These are phyloP conservation scores for Plestiodon gilberti DNA, from an alignment of 2,113 vertebrate genomes.

Conservation along the genomic window DNA sequence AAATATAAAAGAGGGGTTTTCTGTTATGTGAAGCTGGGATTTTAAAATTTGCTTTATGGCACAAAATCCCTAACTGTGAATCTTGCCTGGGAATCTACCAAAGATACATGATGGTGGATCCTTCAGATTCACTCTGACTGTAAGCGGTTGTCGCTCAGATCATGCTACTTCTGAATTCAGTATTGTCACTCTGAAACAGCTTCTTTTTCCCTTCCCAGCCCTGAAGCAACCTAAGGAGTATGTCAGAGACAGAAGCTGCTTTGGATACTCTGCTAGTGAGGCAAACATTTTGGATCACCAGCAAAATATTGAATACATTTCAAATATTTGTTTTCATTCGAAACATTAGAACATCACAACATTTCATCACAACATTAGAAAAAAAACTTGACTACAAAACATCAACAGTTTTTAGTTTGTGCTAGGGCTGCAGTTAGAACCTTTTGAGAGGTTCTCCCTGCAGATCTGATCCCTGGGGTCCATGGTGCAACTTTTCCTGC, in stretches of 20 bases:
- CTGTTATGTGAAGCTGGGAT: too few relatives aligned
- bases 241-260: not conserved
- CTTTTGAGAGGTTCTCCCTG: not conserved
- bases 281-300: not conserved
- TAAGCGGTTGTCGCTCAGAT: not conserved
- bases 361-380: not conserved
- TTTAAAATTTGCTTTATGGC: not conserved
- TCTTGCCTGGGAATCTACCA: not conserved
- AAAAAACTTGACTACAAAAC: not conserved
- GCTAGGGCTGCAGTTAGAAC: not conserved
- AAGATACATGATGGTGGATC: not conserved
- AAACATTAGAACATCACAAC: too few relatives aligned
- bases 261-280: not conserved
- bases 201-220: not conserved
- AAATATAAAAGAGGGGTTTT: too few relatives aligned
- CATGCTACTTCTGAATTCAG: not conserved
- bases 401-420: not conserved
- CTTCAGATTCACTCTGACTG: too few relatives aligned
- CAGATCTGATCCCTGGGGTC: not conserved
- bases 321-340: conserved; percentile 5
- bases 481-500: not conserved
- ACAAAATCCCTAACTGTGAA: not conserved
- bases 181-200: rapidly evolving
- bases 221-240: not conserved
- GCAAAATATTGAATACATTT: not conserved